These are phyloP conservation scores for Leucozona laternaria DNA, from an alignment of 2,888 invertebrate species.

Conservation along the genomic window DNA sequence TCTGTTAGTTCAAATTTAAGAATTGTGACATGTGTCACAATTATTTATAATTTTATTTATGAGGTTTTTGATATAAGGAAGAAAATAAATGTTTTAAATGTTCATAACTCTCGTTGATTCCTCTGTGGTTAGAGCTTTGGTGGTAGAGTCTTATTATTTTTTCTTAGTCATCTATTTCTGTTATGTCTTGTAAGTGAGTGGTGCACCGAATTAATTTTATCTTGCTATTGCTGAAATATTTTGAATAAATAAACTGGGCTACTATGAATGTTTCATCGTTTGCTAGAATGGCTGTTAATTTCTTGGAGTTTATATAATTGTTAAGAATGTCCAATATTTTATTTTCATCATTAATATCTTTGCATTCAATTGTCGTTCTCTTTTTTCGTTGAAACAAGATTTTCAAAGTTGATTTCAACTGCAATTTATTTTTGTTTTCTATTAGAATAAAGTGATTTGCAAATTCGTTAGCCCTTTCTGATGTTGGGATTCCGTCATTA, in stretches of 20 bases:
- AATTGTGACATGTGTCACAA: background rate
- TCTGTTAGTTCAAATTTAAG: background rate
- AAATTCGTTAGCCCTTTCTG: background rate
- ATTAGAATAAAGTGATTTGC: background rate
- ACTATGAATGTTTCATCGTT: slow-evolving; percentile 27
- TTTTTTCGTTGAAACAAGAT: slow-evolving; percentile 9
- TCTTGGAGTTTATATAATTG: background rate
- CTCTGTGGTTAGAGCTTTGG: background rate
- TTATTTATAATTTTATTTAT: background rate
- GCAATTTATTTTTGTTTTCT: background rate
- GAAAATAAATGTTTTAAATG: background rate
- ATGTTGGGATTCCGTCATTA: too few species aligned
- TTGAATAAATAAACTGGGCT: slow-evolving; percentile 30
- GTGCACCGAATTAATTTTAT: background rate
- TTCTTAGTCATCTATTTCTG: background rate
- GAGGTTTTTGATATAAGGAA: background rate
- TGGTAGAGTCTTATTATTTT: background rate
- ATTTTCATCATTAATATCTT: background rate
- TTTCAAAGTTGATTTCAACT: background rate
- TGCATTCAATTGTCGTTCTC: background rate
- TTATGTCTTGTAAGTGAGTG: background rate
- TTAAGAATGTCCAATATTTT: background rate
- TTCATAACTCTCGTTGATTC: background rate
- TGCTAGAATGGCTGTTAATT: slow-evolving; percentile 28
- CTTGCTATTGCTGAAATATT: slow-evolving; percentile 9